Conservation (phyloP, 2,888 invertebrate species). For the Spilosoma lubricipeda region DNA sequence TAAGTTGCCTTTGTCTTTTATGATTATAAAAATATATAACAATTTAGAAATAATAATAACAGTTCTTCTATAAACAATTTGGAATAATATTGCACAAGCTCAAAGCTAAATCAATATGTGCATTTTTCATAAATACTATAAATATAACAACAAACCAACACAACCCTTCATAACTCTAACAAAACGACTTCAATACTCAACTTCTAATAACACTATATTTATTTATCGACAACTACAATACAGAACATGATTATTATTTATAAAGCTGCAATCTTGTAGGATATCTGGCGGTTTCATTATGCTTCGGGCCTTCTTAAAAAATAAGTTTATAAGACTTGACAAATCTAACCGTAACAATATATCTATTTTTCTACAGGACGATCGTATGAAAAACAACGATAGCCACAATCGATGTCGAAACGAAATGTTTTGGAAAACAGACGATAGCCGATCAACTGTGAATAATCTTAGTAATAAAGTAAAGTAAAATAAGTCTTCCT, state of each 20-base stretch:
- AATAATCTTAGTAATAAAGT: not conserved
- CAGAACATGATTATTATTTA: slow-evolving; percentile 17
- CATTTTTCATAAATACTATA: slow-evolving; percentile 76
- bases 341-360: not conserved
- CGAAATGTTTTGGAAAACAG: not conserved
- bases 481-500: no score
- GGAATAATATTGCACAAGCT: slow-evolving; percentile 86
- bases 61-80: slow-evolving; percentile 81
- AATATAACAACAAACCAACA: slow-evolving; percentile 84
- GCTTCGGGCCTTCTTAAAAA: not conserved
- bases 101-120: slow-evolving; percentile 81
- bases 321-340: not conserved
- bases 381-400: not conserved
- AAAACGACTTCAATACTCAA: slow-evolving; percentile 70
- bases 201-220: slow-evolving; percentile 64
- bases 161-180: slow-evolving; percentile 66
- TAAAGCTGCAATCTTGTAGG: slow-evolving; percentile 22
- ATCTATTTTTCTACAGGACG: not conserved
- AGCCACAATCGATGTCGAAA: not conserved
- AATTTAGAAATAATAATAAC: slow-evolving; percentile 85
- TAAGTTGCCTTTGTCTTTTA: slow-evolving; percentile 85
- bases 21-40: slow-evolving; percentile 84
- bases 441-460: not conserved
- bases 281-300: not conserved
- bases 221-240: slow-evolving; percentile 52